Base-by-base conservation (phyloP, 2,113 vertebrate genomes). In the Isichthys henryi region DNA sequence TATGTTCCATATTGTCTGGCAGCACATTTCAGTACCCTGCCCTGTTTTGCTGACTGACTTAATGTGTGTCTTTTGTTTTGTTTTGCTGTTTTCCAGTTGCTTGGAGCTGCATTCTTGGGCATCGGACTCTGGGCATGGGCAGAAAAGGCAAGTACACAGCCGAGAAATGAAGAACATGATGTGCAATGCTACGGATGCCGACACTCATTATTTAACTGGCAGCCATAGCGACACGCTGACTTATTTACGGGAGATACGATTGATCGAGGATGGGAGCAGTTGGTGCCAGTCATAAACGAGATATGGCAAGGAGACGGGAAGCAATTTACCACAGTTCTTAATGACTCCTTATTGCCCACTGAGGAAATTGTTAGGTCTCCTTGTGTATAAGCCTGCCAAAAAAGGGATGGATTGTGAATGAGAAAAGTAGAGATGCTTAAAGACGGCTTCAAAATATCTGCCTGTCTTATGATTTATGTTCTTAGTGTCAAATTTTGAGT, bases 81-180 rank as follows among this genome's bases (percentile, higher is more conserved):
- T 58, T 45, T 39, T 35, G 46, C 94, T 95, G 91, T 94, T 92
- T 96, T 93, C 66, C 95, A 98, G 97, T 96, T 98, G 93, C 95
- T 98, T 87, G 97, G 97, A 92, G 97, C 97, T 50, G 93, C 97
- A 92, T 97, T 98, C 94, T 94, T 98, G 92, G 96, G 93, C 88
- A 95, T 98, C 3, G 97, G 97, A 92, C 94, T 98, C 92, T 98
- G 97, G 97, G 97, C 97, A 94, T 98, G 97, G 97, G 96, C 97
- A 89, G 97, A 98, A 93, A 98, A 98, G 97, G 97, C 97, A 95
- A 96, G 95, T 90, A 88, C 90, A 91, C 91, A 93, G 56, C 15
- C 11, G 66, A 21, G 53, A 43, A 39, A 2, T 48, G 8, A 46
- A 45, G 19, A n/a, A n/a, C 74, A 39, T 13, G 43, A 8, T 5